Base-by-base conservation (phyloP, 2,888 invertebrate genomes). In the Psococerastis gibbosa region DNA sequence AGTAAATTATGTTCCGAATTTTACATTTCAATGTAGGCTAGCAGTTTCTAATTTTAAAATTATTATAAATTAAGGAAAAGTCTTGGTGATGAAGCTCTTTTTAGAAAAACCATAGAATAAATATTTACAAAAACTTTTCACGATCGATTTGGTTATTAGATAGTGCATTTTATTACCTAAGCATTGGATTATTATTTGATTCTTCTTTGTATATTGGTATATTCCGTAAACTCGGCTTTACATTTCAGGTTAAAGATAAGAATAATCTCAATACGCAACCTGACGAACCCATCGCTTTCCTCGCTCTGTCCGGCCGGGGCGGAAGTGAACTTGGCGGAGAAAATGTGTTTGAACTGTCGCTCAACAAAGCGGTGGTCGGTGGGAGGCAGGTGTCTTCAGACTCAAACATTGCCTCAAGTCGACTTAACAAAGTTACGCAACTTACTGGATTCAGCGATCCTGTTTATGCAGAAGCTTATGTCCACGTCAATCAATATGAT, bases 401-500 rank as follows among this genome's bases (percentile, higher is more conserved):
- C n/a, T 17, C 22, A 20, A 43, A 22, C 18, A 22, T 22, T 31
- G 22, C 32, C 23, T 16, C 45, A 15, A 54, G 72, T 11, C 16
- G 22, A 52, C 57, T 76, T 15, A 75, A 75, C 48, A 80, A 80
- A 63, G 89, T 92, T 49, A 91, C 92, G 31, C 98, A 98, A 62
- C 69, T 99, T 56, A 97, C 98, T 3, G 98, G 97, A 11, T 97
- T 97, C 67, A 94, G 94, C 0, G 98, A 99, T 69, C 97, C 98
- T 0, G 95, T 99, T 47, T 99, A 99, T 63, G 91, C 98, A 0
- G 98, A 99, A 67, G 97, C 98, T n/a, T 89, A 97, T 57, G 97
- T 99, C 2, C 83, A 97, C 61, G 97, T 99, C 52, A 94, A 94
- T 64, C 94, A 94, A 60, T 95, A 94, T 66, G 97, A 97, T 61